Percentiles rank a stretch among this genome's conserved stretches.
Conservation (phyloP, 2,113 vertebrate species). For the Ictalurus punctatus region DNA sequence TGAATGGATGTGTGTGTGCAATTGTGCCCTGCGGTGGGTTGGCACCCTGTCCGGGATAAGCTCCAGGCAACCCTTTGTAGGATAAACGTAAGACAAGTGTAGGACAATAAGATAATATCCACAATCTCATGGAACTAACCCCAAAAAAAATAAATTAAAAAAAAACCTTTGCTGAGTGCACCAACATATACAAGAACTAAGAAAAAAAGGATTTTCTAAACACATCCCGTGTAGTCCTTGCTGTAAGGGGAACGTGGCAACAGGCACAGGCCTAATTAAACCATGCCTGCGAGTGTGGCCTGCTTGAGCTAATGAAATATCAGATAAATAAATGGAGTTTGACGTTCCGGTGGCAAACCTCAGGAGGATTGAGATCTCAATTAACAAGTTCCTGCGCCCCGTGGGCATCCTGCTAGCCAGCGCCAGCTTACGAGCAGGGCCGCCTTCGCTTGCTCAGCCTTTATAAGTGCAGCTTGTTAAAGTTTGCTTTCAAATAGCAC, state of each 20-base stretch:
- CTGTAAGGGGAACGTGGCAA: background rate
- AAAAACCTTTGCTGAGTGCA: background rate
- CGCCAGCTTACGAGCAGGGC: constrained; percentile 62
- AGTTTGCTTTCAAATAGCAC: constrained; percentile 54
- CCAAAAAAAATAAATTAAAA: background rate
- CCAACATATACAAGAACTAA: background rate
- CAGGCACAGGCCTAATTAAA: constrained; percentile 66
- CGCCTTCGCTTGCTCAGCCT: constrained; percentile 56
- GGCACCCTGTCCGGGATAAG: too few species aligned
- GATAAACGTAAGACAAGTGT: too few species aligned
- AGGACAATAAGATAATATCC: background rate
- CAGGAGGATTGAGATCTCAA: constrained; percentile 66
- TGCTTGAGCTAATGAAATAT: constrained; percentile 62
- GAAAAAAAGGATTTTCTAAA: background rate
- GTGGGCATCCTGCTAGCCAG: constrained; percentile 55
- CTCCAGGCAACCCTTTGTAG: too few species aligned
- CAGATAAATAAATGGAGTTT: constrained; percentile 50
- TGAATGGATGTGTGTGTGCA: too few species aligned
- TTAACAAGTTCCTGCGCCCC: constrained; percentile 67
- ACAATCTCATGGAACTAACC: background rate
- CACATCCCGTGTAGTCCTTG: constrained; percentile 4
- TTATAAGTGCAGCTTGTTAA: constrained; percentile 65
- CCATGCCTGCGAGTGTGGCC: constrained; percentile 57
- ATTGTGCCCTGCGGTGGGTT: too few species aligned
- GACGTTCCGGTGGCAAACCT: constrained; percentile 57